Evolutionary conservation across 2,113 vertebrate species (phyloP).

Genomic region (Alethe diademata): DNA sequence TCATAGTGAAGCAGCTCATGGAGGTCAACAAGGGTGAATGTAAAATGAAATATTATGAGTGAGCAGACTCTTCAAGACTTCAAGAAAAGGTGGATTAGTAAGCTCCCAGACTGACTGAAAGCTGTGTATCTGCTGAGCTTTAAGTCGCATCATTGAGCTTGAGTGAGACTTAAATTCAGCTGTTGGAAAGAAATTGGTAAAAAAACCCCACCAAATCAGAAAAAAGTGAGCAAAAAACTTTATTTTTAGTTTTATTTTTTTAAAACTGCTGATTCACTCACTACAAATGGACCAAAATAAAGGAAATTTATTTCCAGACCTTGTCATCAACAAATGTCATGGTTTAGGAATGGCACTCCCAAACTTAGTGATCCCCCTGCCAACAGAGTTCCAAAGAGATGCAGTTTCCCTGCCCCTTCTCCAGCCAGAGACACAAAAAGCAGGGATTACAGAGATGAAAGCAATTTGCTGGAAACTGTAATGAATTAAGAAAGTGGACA

Average conservation of each 20-base stretch:
- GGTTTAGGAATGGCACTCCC: background rate
- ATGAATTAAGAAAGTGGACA: background rate
- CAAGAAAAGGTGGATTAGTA: background rate
- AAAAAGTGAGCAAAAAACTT: background rate
- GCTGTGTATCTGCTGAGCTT: background rate
- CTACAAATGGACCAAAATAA: background rate
- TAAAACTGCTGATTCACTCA: background rate
- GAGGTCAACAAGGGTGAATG: background rate
- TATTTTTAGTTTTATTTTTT: no score
- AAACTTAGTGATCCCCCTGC: background rate
- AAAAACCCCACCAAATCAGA: background rate
- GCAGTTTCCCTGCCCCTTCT: accelerated
- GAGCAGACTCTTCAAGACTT: background rate
- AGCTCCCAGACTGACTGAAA: background rate
- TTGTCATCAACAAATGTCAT: background rate
- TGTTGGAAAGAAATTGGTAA: background rate
- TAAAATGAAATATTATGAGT: background rate
- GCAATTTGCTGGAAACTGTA: background rate
- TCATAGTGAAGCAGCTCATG: background rate
- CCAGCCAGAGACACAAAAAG: background rate
- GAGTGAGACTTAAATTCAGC: background rate
- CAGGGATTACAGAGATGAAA: background rate
- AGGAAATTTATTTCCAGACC: background rate
- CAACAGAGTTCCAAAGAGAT: background rate
- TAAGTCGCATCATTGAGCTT: background rate